Evolutionary conservation across 2,113 vertebrate species (phyloP).

Genomic region (Callorhinus ursinus): DNA sequence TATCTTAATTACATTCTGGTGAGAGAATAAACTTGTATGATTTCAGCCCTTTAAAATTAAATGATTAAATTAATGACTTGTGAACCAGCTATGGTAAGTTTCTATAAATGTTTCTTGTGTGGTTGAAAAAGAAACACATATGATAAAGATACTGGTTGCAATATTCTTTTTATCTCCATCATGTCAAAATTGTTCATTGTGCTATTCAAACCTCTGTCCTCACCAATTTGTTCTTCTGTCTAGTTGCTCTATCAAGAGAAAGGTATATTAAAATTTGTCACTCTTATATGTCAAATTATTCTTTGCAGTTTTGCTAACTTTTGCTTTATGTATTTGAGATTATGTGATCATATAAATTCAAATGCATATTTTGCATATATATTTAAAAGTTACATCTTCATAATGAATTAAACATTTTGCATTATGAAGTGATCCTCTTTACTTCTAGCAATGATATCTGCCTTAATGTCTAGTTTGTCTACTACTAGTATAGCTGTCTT

Average conservation of each 20-base stretch:
- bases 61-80: background rate
- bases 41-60: background rate
- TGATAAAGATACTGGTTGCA: background rate
- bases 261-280: background rate
- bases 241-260: background rate
- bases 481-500: background rate
- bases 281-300: background rate
- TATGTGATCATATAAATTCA: background rate
- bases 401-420: background rate
- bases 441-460: background rate
- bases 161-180: background rate
- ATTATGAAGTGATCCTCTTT: background rate
- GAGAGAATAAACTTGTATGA: background rate
- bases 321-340: background rate
- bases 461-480: background rate
- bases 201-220: background rate
- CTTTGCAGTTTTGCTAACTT: background rate
- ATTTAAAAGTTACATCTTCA: background rate
- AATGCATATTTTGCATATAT: background rate
- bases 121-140: background rate
- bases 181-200: background rate
- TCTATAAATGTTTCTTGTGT: background rate
- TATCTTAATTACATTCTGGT: background rate
- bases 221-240: background rate
- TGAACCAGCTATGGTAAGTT: background rate